Base-by-base conservation (phyloP, 2,113 vertebrate genomes). In the Rhinogobius similis region DNA sequence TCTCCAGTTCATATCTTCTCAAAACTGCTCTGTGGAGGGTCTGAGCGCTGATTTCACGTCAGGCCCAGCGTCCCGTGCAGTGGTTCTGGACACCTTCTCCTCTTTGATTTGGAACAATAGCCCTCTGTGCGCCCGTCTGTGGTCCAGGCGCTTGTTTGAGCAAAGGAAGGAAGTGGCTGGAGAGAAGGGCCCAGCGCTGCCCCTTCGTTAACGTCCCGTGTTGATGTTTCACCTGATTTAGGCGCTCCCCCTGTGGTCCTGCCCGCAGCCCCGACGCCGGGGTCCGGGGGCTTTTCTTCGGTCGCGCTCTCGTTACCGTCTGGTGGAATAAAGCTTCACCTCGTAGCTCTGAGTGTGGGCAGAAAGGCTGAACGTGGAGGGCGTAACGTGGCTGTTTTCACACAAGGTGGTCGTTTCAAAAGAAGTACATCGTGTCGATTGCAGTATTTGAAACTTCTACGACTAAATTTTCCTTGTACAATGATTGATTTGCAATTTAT, bases 101-200 rank as follows among this genome's bases (percentile, higher is more conserved):
- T 41, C 36, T 58, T 48, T 78, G 32, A 69, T 52, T 65, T 68
- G 70, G 50, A 55, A 55, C 52, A 55, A 55, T 55, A 5, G 52
- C 39, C 66, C 72, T 84, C 76, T 82, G 64, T 58, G 66, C 3
- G 75, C 67, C 23, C 24, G 53, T 72, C 56, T 50, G 66, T 32
- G 76, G 74, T 48, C 63, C n/a, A 53, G 53, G 39, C 75, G 66
- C 26, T 77, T 83, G 27, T 36, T 65, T 85, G 68, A 83, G 52
- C 48, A 70, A 64, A 78, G 66, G 65, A 73, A 83, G 70, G 72
- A 79, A 75, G 73, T 72, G 65, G 65, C 74, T 67, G 73, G 61
- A 72, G 43, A 56, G 44, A 68, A 62, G 44, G 69, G 76, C 65
- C 64, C 59, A 73, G 26, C 3, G 66, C 56, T 65, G 59, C 59